phyloP scores from a whole-genome alignment of 2,113 vertebrate genomes.

The Axis porcinus region DNA sequence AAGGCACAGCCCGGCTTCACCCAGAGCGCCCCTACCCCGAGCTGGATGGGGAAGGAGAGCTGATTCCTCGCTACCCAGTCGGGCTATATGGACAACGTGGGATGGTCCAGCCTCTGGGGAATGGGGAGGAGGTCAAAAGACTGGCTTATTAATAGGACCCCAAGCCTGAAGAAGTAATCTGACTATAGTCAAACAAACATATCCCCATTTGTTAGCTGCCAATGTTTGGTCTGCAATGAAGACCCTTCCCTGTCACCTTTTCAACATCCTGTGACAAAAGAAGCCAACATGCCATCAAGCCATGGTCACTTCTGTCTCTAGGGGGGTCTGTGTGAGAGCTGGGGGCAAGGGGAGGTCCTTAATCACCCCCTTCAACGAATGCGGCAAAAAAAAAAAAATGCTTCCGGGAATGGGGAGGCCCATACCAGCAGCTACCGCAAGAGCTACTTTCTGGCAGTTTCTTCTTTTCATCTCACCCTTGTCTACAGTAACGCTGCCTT shows the following conservation, averaged over 20 bases:
- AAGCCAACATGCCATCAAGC: not conserved
- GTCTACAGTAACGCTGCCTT: fast-evolving
- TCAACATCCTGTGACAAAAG: not conserved
- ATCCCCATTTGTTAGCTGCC: not conserved
- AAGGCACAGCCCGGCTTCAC: not conserved
- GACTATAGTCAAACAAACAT: not conserved
- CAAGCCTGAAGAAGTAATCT: not conserved
- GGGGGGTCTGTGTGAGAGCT: not conserved
- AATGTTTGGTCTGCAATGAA: not conserved
- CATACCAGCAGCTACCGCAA: not conserved
- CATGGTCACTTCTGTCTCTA: not conserved
- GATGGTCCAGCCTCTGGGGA: not conserved
- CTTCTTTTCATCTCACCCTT: not conserved
- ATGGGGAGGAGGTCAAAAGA: not conserved
- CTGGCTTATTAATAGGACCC: not conserved
- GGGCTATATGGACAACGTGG: not conserved
- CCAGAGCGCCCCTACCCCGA: not conserved
- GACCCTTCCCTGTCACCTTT: not conserved
- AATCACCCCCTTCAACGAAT: not conserved
- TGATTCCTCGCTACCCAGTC: not conserved
- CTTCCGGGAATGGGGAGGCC: not conserved
- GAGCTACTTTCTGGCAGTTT: not conserved
- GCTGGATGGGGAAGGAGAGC: not conserved
- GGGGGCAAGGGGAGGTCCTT: not conserved
- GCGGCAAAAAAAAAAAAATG: not conserved